These are phyloP conservation scores for Tachysurus fulvidraco DNA, from an alignment of 2,113 vertebrate genomes.

Conservation along the genomic window DNA sequence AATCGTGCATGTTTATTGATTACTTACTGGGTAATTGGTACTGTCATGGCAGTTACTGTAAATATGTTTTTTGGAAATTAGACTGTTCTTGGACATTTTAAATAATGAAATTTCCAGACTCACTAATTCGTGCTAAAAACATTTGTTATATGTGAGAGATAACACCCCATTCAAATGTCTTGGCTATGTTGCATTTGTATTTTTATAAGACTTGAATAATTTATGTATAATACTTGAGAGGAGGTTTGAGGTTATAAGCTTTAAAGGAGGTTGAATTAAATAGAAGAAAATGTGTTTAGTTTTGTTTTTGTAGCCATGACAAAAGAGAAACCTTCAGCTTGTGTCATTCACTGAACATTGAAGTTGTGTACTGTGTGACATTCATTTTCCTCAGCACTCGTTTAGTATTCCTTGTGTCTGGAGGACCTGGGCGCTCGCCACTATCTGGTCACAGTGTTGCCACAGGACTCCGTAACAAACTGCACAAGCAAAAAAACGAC, in stretches of 20 bases:
- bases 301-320: neutral
- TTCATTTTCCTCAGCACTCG: constrained; percentile 80
- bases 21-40: neutral
- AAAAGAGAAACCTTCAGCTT: neutral
- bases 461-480: constrained; percentile 82
- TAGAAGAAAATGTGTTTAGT: neutral
- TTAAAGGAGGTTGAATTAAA: too few relatives aligned
- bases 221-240: too few relatives aligned
- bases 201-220: neutral
- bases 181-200: neutral
- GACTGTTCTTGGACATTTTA: neutral
- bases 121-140: neutral
- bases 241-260: too few relatives aligned
- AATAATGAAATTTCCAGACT: neutral
- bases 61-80: neutral
- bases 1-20: neutral
- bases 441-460: constrained; percentile 88
- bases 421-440: constrained; percentile 85
- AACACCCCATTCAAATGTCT: neutral
- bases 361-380: neutral
- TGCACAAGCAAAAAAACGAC: constrained; percentile 90
- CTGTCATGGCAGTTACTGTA: neutral
- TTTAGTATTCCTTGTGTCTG: constrained; percentile 92
- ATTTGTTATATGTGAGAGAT: neutral
- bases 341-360: neutral